These are phyloP conservation scores for Butorides virescens DNA, from an alignment of 2,113 vertebrate species.

Conservation along the genomic window DNA sequence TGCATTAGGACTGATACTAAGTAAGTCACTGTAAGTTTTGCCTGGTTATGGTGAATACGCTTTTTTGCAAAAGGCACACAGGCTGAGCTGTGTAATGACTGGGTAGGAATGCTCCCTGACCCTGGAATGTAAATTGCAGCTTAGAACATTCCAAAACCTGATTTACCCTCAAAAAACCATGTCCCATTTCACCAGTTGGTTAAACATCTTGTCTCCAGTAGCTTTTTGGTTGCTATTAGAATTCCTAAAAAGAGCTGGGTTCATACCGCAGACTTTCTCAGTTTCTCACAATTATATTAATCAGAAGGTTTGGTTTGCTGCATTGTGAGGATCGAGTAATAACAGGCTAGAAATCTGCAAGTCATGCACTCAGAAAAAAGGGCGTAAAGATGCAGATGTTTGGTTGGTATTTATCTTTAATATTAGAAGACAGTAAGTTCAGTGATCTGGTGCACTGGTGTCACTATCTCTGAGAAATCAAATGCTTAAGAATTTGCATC, in stretches of 20 bases:
- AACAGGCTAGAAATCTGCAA: neutral
- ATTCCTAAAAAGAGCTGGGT: neutral
- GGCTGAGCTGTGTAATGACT: neutral
- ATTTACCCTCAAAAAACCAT: neutral
- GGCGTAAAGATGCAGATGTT: neutral
- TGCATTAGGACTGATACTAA: neutral
- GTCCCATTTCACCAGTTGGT: neutral
- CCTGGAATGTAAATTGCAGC: slow-evolving; percentile 47
- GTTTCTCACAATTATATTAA: neutral
- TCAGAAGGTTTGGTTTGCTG: neutral
- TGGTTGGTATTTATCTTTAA: neutral
- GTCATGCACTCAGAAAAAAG: neutral
- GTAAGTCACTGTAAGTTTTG: neutral
- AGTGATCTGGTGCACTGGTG: neutral
- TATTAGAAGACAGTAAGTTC: neutral
- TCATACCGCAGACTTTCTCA: neutral
- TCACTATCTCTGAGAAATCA: neutral
- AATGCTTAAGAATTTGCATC: neutral
- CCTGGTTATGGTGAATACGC: neutral
- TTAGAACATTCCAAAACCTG: slow-evolving; percentile 15
- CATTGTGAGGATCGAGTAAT: neutral
- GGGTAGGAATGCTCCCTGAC: neutral
- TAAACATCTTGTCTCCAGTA: neutral
- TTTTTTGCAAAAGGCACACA: neutral
- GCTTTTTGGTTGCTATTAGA: neutral